Percentiles rank a stretch among this genome's conserved stretches.
phyloP scores from a whole-genome alignment of 1,140 invertebrate genomes.

The Cydia splendana region DNA sequence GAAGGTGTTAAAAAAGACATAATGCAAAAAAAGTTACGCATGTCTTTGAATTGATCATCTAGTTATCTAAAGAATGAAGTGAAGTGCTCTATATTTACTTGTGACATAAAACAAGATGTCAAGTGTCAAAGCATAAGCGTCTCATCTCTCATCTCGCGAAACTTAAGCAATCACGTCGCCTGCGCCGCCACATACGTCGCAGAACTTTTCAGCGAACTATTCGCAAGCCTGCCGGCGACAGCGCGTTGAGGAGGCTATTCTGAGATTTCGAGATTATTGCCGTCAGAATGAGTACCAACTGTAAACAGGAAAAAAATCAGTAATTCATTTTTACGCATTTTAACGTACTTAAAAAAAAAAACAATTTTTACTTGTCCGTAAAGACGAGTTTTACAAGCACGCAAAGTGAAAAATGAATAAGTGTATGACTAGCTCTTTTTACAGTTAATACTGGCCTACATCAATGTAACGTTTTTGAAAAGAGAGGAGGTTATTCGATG shows the following conservation, averaged over 20 bases:
- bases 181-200: slow-evolving; percentile 10
- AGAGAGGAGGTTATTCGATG: too few relatives aligned
- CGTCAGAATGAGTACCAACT: neutral
- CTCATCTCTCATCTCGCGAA: slow-evolving; percentile 22
- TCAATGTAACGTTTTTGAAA: too few relatives aligned
- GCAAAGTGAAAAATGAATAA: too few relatives aligned
- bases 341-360: too few relatives aligned
- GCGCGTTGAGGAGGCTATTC: neutral
- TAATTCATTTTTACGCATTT: too few relatives aligned
- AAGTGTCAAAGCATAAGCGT: slow-evolving; percentile 17
- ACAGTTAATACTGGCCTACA: too few relatives aligned
- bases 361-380: too few relatives aligned
- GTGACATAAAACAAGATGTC: neutral
- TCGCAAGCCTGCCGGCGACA: neutral
- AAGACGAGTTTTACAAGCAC: too few relatives aligned
- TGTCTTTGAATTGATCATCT: neutral
- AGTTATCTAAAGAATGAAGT: neutral
- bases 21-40: neutral
- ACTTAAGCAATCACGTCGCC: slow-evolving; percentile 18
- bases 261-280: neutral
- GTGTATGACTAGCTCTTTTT: too few relatives aligned
- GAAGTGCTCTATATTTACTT: slow-evolving; percentile 4
- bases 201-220: slow-evolving; percentile 18
- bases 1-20: neutral
- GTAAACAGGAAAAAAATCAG: too few relatives aligned